Base-by-base conservation (phyloP, 2,888 invertebrate genomes). In the Mimachlamys varia region DNA sequence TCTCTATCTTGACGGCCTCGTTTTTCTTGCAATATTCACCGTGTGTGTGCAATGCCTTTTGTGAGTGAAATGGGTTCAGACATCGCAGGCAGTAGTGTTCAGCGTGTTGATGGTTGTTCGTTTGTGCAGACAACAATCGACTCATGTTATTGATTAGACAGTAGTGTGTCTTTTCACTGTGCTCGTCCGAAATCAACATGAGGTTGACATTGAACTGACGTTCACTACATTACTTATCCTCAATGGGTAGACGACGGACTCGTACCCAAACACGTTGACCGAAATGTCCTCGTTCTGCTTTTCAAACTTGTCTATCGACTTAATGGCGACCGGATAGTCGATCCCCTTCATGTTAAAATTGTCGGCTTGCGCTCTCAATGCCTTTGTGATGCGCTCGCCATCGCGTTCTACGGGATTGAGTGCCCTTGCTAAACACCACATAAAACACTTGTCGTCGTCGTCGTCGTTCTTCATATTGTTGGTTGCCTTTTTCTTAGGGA, bases 221-320 rank as follows among this genome's bases (percentile, higher is more conserved):
- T 2, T 87, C 53, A 19, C 27, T 49, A 17, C n/a, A 17, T 89
- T 87, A 15, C 89, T 88, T 22, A 91, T 87, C 13, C 37, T 22
- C 38, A 91, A 38, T 33, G 91, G 91, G n/a, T 89, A 90, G n/a
- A 91, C 90, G n/a, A 88, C 88, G 50, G 88, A 88, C 33, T 91
- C 91, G 76, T 88, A 90, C 15, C 93, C 91, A 12, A 89, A 44
- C 33, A 89, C 89, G 27, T 89, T 89, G 44, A 89, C 53, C 17
- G 33, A n/a, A 10, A 89, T 87, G 13, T 89, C 50, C 15, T 7
- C 19, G 37, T 89, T 87, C 22, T 87, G 89, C 27, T 37, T 49
- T 38, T 87, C 89, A 15, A 89, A 87, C n/a, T 87, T 89, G 0
- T 50, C 0, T 33, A 89, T 89, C 0, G 87, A 19, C 12, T 13